These are phyloP conservation scores for Enteromius trimaculatus DNA, from an alignment of 2,797 vertebrate genomes.

Conservation along the genomic window DNA sequence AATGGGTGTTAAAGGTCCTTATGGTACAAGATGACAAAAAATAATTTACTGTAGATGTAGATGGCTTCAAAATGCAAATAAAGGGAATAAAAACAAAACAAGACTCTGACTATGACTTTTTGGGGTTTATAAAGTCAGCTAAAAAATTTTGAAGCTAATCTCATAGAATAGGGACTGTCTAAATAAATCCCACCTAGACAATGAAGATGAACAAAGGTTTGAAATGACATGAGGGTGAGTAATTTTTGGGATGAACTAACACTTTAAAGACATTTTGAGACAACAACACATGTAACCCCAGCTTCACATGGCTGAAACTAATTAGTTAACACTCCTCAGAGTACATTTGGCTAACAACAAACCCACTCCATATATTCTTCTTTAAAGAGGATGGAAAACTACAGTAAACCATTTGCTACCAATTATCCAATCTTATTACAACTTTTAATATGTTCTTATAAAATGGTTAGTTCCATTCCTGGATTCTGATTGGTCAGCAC, in stretches of 20 bases:
- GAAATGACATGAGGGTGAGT: too few species aligned
- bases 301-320: background rate
- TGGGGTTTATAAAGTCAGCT: background rate
- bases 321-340: background rate
- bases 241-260: too few species aligned
- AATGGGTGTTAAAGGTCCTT: background rate
- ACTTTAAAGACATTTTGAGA: background rate
- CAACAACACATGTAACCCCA: background rate
- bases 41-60: background rate
- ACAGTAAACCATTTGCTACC: constrained; percentile 36
- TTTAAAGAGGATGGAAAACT: background rate
- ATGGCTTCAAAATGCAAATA: background rate
- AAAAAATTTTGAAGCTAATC: constrained; percentile 5
- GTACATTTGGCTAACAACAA: background rate
- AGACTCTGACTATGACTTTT: background rate
- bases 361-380: background rate
- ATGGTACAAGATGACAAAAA: background rate
- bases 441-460: constrained; percentile 6
- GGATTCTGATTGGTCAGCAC: too few species aligned
- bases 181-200: background rate
- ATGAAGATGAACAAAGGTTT: too few species aligned
- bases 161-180: background rate
- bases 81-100: background rate
- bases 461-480: too few species aligned
- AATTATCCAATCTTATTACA: constrained; percentile 52